phyloP scores from a whole-genome alignment of 2,113 vertebrate genomes.

The Pipra filicauda region DNA sequence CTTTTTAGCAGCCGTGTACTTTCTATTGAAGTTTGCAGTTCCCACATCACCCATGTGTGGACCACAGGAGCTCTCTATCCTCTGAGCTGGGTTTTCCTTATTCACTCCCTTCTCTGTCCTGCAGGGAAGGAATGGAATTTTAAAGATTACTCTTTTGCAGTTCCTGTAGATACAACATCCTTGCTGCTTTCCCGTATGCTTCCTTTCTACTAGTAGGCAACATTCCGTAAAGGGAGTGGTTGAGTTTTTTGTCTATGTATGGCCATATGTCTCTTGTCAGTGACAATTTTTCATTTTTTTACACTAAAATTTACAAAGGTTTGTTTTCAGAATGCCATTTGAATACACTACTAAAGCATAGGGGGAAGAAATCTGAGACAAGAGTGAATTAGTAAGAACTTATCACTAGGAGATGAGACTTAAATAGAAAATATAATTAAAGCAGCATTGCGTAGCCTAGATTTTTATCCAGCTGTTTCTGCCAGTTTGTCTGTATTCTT shows the following conservation, averaged over 20 bases:
- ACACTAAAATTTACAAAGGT: neutral
- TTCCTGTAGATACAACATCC: neutral
- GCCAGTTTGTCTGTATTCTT: neutral
- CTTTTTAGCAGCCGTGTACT: neutral
- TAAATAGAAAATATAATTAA: conserved; percentile 5
- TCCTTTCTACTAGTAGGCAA: neutral
- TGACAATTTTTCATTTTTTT: neutral
- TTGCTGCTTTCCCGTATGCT: neutral
- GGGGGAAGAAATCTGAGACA: neutral
- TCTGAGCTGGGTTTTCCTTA: neutral
- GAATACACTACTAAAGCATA: neutral
- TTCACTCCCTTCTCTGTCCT: neutral
- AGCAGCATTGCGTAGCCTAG: neutral
- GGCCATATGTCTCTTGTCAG: neutral
- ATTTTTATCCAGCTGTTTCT: neutral
- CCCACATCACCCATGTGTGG: accelerated
- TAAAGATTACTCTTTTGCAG: neutral
- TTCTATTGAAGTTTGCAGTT: neutral
- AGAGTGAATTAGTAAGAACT: neutral
- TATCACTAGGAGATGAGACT: neutral
- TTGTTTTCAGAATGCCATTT: neutral
- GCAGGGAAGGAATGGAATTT: neutral
- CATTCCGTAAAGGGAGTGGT: neutral
- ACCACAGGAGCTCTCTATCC: neutral
- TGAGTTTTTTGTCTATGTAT: neutral